Evolutionary conservation across 2,113 vertebrate genomes (phyloP), one percentile per base, ranked within the genome.

Genomic region (Silurus glanis): DNA sequence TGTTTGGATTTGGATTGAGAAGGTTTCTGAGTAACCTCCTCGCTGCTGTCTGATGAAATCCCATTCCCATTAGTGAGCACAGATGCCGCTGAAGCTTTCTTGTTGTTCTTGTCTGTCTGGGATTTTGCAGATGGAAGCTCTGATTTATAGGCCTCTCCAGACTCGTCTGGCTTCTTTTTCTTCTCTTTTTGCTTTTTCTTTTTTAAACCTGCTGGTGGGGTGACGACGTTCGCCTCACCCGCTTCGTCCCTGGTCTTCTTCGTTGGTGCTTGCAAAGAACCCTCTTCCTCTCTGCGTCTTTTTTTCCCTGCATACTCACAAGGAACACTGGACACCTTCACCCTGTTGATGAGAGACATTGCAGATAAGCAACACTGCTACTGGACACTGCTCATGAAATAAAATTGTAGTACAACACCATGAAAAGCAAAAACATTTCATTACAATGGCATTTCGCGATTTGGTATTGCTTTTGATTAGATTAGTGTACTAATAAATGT

Each of bases 321-420:
- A 17, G 85, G 21, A 37, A 86, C 17, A n/a, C 49, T 85, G n/a
- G 92, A 92, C 61, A 93, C 92, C 82, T 94, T 95, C 87, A 95
- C 95, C 88, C 95, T 96, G 89, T 37, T 16, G 90, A 92, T 82
- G 59, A 87, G 19, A 53, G n/a, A 55, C 74, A 16, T 6, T 16
- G 51, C 49, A 25, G 14, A 0, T 25, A 76, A 76, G 25, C 13
- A 12, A n/a, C 2, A 0, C 9, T 12, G 6, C 9, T 23, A 51
- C 6, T 51, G 4, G 45, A 19, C 47, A 12, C 19, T 47, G 16
- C 6, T 71, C 28, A 72, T 19, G 7, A 74, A 51, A 51, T 49
- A 47, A 9, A 19, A 47, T 4, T 45, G 37, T 45, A 19, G 7
- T 28, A 47, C 6, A 72, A 19, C 47, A 72, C 5, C 16, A 28